Evolutionary conservation across 2,888 invertebrate species (phyloP), one percentile per base, ranked within the genome.

Genomic region (Aphodius sticticus): DNA sequence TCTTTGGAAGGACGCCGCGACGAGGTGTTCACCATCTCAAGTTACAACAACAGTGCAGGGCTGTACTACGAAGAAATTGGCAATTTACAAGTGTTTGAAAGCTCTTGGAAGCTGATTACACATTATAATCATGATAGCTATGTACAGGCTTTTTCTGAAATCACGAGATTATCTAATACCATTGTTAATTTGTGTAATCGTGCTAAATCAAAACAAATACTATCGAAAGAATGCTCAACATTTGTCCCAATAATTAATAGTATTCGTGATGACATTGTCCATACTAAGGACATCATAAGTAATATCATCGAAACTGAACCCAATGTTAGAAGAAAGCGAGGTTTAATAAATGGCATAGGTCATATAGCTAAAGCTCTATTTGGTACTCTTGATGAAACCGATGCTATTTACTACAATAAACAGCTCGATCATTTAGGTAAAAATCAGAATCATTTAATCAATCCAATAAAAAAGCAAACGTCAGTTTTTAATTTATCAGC

Each of bases 41-140:
- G 16, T 72, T 72, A 72, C 72, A 72, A 26, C n/a, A 26, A 26
- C n/a, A 72, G 26, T 12, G 72, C 72, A 16, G 72, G 72, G 7
- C 16, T 72, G 35, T 72, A 72, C 36, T 72, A 16, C 26, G 72
- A 72, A 12, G 72, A 72, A 72, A 26, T 72, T 16, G 72, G 72
- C 16, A 36, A 26, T 26, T 72, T 72, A 26, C n/a, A 72, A 16
- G 36, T 72, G 14, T 26, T 35, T 72, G 15, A 2, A 9, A n/a
- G 16, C 36, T 7, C 6, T 14, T 12, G 26, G 72, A 72, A 72
- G 6, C 16, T 72, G 1, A 16, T 72, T 26, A 72, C 72, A 6
- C 16, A 72, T 26, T 72, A 72, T 26, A 26, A 26, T 16, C 26
- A 26, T 16, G 12, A 6, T 14, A 26, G 16, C 6, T 72, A 72